A percentile compares a stretch with the other conserved stretches of the same genome.
Evolutionary conservation across 2,797 vertebrate species (phyloP).

Genomic region (Taeniopygia guttata): DNA sequence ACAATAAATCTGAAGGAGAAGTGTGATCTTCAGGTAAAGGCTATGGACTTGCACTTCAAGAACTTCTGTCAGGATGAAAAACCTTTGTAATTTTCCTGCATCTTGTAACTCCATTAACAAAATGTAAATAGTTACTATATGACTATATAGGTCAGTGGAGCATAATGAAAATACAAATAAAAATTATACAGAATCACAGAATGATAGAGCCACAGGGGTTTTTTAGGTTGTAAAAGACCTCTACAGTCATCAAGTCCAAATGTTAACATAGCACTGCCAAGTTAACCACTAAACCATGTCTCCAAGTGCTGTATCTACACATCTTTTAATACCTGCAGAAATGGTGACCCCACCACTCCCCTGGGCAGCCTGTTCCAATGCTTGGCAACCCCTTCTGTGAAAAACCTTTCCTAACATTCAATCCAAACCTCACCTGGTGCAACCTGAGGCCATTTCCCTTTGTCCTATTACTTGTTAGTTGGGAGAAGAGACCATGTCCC

Average conservation of each 20-base stretch:
- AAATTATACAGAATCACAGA: rapidly evolving
- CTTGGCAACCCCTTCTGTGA: background rate
- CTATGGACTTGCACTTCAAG: background rate
- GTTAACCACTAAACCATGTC: background rate
- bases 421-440: background rate
- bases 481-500: rapidly evolving
- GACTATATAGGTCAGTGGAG: background rate
- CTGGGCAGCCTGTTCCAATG: background rate
- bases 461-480: background rate
- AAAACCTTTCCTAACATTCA: background rate
- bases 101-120: background rate
- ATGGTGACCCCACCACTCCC: background rate
- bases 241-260: background rate
- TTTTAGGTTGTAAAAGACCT: background rate
- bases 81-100: background rate
- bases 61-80: background rate
- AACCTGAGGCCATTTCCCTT: background rate
- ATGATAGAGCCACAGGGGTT: background rate
- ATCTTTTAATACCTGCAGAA: background rate
- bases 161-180: background rate
- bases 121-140: background rate
- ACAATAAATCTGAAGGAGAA: background rate
- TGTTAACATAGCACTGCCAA: background rate
- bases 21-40: background rate
- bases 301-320: background rate